Percentiles rank a stretch among this genome's conserved stretches.
phyloP scores from a whole-genome alignment of 2,888 invertebrate genomes.

The Mycalesis mineus region DNA sequence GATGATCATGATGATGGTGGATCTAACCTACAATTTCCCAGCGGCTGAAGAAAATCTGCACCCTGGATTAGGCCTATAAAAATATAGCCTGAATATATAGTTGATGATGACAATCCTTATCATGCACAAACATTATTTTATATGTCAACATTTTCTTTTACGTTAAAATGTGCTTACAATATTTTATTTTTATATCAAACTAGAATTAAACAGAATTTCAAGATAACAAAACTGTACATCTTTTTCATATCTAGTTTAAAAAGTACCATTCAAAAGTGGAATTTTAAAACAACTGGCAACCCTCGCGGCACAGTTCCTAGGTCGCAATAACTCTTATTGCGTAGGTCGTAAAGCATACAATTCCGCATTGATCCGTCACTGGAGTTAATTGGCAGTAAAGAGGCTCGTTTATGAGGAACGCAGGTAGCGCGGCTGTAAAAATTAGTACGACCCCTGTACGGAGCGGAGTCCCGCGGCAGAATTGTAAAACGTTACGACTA shows the following conservation, averaged over 20 bases:
- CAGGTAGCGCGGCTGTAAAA: slow-evolving; percentile 46
- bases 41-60: no score
- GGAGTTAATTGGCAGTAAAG: slow-evolving; percentile 26
- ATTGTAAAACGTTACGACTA: not conserved
- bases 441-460: slow-evolving; percentile 36
- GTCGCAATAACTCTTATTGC: slow-evolving; percentile 1
- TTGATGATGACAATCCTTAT: no score
- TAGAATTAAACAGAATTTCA: no score
- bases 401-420: slow-evolving; percentile 38
- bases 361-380: slow-evolving; percentile 17
- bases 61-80: no score
- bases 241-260: not conserved
- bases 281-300: slow-evolving; percentile 1
- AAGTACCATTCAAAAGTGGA: not conserved
- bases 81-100: no score
- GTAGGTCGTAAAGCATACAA: slow-evolving; percentile 9
- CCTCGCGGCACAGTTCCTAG: not conserved
- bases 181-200: no score
- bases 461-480: slow-evolving; percentile 22
- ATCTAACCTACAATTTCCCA: no score
- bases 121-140: no score
- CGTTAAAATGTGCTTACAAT: no score
- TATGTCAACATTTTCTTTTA: no score
- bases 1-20: no score
- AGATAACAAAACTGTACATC: no score